Conservation (phyloP, 1,140 invertebrate genomes). For the Drosophila grimshawi region DNA sequence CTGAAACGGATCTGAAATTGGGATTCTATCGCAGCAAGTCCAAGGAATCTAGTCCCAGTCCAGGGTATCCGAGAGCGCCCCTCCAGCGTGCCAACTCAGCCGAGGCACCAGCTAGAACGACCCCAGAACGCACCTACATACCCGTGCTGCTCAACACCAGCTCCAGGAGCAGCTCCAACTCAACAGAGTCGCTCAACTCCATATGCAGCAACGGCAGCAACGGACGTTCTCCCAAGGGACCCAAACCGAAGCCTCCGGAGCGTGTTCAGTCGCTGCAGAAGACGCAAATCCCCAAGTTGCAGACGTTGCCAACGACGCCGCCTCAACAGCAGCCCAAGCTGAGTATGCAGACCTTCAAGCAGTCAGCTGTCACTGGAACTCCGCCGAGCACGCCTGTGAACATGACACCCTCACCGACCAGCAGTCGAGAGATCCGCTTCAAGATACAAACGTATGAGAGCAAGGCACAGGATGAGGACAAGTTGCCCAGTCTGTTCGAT, state of each 20-base stretch:
- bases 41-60: conserved; percentile 72
- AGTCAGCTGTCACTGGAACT: conserved; percentile 24
- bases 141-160: conserved; percentile 62
- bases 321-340: conserved; percentile 58
- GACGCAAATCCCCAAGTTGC: conserved; percentile 77
- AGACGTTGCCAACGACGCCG: conserved; percentile 55
- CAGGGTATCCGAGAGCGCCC: conserved; percentile 15
- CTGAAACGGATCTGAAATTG: conserved; percentile 79
- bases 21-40: conserved; percentile 74
- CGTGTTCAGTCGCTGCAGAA: conserved; percentile 75
- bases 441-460: conserved; percentile 83
- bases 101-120: conserved; percentile 51
- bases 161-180: conserved; percentile 50
- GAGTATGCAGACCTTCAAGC: conserved; percentile 80
- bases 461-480: conserved; percentile 70
- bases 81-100: conserved; percentile 76
- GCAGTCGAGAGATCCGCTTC: conserved; percentile 75
- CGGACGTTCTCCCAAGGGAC: conserved; percentile 62
- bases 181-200: conserved; percentile 63
- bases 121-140: conserved; percentile 73
- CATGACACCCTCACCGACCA: conserved; percentile 58
- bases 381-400: conserved; percentile 57
- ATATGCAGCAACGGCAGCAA: conserved; percentile 56
- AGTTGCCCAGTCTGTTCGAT: conserved; percentile 88
- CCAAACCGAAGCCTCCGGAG: conserved; percentile 81